phyloP scores from a whole-genome alignment of 2,888 invertebrate species.

The Philonicus albiceps region DNA sequence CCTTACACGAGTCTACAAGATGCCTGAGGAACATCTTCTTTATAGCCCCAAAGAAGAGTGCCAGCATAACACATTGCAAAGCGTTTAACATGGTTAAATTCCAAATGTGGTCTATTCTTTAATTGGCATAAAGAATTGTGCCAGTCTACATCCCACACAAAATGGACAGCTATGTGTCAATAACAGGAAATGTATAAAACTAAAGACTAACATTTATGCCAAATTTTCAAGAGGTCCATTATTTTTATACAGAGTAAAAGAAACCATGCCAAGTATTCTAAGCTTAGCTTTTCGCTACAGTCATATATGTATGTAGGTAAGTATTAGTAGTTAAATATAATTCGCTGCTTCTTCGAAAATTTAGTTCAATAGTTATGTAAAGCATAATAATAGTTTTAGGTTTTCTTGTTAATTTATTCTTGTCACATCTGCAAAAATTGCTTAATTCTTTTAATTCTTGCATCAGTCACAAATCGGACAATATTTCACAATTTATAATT shows the following conservation, averaged over 20 bases:
- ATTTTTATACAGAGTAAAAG: constrained; percentile 27
- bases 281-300: not conserved
- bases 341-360: not conserved
- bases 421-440: not conserved
- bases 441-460: not conserved
- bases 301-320: not conserved
- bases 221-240: constrained; percentile 10
- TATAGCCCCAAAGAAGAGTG: not conserved
- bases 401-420: not conserved
- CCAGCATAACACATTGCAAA: not conserved
- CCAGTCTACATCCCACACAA: not conserved
- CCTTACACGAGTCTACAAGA: constrained; percentile 45
- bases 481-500: no score
- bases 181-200: constrained; percentile 8
- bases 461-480: no score
- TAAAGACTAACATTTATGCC: not conserved
- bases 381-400: not conserved
- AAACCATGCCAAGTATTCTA: not conserved
- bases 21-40: constrained; percentile 44
- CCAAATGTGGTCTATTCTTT: not conserved
- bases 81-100: not conserved
- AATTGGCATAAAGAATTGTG: not conserved
- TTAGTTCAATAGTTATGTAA: not conserved
- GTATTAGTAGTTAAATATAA: not conserved
- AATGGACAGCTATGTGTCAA: not conserved